These are phyloP conservation scores for Steinernema carpocapsae DNA, from an alignment of 2,888 invertebrate species.

Conservation along the genomic window DNA sequence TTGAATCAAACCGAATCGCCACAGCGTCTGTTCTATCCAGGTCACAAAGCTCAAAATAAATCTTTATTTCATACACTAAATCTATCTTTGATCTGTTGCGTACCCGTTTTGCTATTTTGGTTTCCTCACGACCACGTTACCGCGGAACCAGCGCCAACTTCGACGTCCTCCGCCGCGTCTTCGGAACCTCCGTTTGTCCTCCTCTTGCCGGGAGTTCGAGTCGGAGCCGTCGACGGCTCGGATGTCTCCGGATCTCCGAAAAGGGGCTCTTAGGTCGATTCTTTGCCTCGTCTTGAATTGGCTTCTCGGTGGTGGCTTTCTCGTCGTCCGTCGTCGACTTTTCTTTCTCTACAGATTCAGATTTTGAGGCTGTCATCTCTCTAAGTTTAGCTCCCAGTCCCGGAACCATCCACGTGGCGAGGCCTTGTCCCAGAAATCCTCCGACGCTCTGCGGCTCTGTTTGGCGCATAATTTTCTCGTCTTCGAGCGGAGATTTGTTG, in stretches of 20 bases:
- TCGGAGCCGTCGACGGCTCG: background rate
- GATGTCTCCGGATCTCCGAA: background rate
- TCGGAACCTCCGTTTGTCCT: background rate
- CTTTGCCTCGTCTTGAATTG: too few species aligned
- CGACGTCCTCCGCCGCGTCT: background rate
- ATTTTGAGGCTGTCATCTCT: background rate
- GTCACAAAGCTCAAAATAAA: too few species aligned
- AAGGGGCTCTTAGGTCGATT: background rate
- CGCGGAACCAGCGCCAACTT: background rate
- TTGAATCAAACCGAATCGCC: too few species aligned
- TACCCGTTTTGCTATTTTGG: background rate
- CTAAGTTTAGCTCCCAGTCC: background rate
- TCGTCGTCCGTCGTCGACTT: background rate
- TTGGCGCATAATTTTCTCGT: background rate
- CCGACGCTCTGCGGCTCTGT: background rate
- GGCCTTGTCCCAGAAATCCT: background rate
- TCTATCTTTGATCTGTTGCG: background rate
- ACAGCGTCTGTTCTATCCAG: too few species aligned
- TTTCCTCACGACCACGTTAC: background rate
- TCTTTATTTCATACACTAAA: too few species aligned
- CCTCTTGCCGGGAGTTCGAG: background rate
- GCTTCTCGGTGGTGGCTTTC: background rate
- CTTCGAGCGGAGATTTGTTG: background rate
- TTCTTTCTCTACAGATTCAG: background rate
- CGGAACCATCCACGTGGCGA: constrained; percentile 20